Evolutionary conservation across 2,888 invertebrate species (phyloP).

Genomic region (Lamellibrachia satsuma): DNA sequence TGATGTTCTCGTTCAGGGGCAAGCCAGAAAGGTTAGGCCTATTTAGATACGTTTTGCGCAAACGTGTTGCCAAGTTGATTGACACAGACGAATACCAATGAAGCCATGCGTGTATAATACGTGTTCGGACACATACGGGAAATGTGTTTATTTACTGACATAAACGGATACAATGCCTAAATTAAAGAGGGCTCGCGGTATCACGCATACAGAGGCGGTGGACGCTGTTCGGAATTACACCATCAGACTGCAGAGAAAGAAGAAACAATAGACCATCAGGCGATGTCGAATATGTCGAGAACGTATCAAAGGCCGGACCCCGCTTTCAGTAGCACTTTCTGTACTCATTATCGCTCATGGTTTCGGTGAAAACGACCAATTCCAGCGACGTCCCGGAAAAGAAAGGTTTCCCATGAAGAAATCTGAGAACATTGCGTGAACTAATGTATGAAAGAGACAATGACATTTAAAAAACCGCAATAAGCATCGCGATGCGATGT

Average conservation of each 20-base stretch:
- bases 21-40: neutral
- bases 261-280: neutral
- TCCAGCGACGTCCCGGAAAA: neutral
- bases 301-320: neutral
- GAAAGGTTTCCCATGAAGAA: neutral
- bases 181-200: neutral
- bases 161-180: neutral
- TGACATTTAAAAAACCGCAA: neutral
- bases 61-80: slow-evolving; percentile 1
- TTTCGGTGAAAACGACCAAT: neutral
- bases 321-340: neutral
- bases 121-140: neutral
- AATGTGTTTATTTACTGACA: neutral
- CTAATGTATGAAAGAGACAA: neutral
- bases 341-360: neutral
- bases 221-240: neutral
- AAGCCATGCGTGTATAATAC: neutral
- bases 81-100: neutral
- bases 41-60: neutral
- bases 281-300: neutral
- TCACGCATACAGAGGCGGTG: neutral
- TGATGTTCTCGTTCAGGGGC: neutral
- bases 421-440: neutral
- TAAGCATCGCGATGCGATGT: neutral
- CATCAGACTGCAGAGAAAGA: neutral